Conservation (phyloP, 2,888 invertebrate species). For the Pegoplata infirma region DNA sequence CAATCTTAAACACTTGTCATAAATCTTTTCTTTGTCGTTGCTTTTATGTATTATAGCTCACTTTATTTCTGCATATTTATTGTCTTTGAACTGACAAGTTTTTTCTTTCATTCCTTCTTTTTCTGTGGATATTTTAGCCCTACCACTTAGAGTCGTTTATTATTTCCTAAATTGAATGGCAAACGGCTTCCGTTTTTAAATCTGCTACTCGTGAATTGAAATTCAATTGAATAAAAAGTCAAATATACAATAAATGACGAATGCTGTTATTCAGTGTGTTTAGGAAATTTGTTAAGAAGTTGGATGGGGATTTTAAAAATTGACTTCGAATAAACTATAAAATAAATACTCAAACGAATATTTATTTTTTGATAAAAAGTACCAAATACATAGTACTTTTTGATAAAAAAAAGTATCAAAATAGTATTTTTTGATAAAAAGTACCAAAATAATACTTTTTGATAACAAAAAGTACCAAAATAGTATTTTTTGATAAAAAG, state of each 20-base stretch:
- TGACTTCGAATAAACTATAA: too few relatives aligned
- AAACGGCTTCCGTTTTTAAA: constrained; percentile 60
- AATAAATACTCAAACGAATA: too few relatives aligned
- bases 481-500: too few relatives aligned
- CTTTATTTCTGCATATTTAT: neutral
- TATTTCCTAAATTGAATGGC: constrained; percentile 43
- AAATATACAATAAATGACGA: constrained; percentile 44
- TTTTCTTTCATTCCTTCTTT: neutral
- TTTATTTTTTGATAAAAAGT: too few relatives aligned
- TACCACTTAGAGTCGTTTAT: neutral
- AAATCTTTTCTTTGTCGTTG: constrained; percentile 22
- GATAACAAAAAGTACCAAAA: too few relatives aligned
- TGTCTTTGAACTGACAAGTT: neutral
- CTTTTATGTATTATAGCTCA: too few relatives aligned
- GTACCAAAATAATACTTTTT: too few relatives aligned
- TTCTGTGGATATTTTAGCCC: neutral
- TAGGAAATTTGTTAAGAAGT: too few relatives aligned
- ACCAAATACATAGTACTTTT: too few relatives aligned
- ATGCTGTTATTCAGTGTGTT: constrained; percentile 48
- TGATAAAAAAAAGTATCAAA: too few relatives aligned
- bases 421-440: too few relatives aligned
- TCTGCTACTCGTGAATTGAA: constrained; percentile 59
- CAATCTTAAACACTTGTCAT: constrained; percentile 45
- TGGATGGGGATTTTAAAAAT: too few relatives aligned
- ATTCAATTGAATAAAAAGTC: constrained; percentile 56